Evolutionary conservation across 2,113 vertebrate species (phyloP).

Genomic region (Tricholaema leucomelas): DNA sequence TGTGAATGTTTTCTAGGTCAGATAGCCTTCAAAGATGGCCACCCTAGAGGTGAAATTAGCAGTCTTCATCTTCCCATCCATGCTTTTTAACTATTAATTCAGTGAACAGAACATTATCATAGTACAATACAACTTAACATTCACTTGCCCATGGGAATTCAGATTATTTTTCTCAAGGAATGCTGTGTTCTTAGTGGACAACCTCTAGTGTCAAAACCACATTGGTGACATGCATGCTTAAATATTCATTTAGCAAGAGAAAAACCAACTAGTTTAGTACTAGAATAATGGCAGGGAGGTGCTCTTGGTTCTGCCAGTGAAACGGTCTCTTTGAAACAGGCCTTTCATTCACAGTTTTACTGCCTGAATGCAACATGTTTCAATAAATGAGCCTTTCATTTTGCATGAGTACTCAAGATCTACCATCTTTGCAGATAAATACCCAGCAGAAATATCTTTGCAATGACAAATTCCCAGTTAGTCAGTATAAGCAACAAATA

Average conservation of each 20-base stretch:
- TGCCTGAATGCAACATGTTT: background rate
- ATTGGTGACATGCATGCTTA: background rate
- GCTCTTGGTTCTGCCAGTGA: background rate
- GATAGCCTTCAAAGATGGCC: background rate
- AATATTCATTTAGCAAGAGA: background rate
- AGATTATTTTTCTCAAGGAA: background rate
- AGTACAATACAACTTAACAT: background rate
- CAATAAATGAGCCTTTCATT: background rate
- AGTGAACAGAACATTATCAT: background rate
- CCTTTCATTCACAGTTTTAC: background rate
- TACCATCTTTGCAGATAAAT: background rate
- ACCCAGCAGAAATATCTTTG: background rate
- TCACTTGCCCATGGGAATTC: background rate
- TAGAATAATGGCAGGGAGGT: background rate
- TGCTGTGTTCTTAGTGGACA: background rate
- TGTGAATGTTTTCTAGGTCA: background rate
- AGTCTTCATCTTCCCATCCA: background rate
- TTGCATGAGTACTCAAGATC: background rate
- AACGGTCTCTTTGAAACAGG: background rate
- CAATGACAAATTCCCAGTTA: background rate
- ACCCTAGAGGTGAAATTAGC: background rate
- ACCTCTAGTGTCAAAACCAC: background rate
- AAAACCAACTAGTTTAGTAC: background rate
- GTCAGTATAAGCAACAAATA: background rate
- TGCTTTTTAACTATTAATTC: background rate